Evolutionary conservation across 2,888 invertebrate species (phyloP).

Genomic region (Octodonta nipae): DNA sequence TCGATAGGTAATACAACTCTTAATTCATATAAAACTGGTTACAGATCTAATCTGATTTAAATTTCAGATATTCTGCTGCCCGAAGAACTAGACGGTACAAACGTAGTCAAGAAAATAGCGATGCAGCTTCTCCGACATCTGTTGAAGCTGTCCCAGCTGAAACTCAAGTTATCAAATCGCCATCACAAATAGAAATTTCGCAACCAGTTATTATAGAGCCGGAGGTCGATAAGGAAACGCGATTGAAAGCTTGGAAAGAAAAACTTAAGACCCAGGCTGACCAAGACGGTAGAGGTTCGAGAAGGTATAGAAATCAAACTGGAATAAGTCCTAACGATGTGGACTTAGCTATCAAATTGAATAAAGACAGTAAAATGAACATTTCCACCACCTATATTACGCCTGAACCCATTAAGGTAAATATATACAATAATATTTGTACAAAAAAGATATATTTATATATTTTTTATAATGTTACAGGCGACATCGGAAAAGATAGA

Average conservation of each 20-base stretch:
- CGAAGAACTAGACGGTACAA: conserved; percentile 72
- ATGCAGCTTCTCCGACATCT: conserved; percentile 34
- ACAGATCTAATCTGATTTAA: neutral
- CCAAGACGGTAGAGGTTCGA: conserved; percentile 11
- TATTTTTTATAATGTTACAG: too few species aligned
- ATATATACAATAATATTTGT: neutral
- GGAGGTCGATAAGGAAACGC: conserved; percentile 31
- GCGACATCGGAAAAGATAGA: conserved; percentile 25
- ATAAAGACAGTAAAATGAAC: conserved; percentile 22
- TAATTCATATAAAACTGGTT: neutral
- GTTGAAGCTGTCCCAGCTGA: conserved; percentile 41
- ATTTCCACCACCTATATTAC: conserved; percentile 16
- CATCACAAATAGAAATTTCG: conserved; percentile 40
- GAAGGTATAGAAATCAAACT: conserved; percentile 40
- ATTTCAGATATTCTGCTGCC: conserved; percentile 45
- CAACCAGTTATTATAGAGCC: conserved; percentile 39
- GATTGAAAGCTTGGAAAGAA: conserved; percentile 52
- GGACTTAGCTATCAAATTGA: conserved; percentile 48
- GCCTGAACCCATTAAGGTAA: conserved; percentile 17
- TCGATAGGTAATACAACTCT: conserved; percentile 60
- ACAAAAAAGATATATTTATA: too few species aligned
- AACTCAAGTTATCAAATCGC: conserved; percentile 27
- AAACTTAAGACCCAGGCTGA: conserved; percentile 40
- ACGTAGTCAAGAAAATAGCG: conserved; percentile 45
- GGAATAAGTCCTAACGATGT: conserved; percentile 59